Evolutionary conservation across 1,140 invertebrate species (phyloP), one percentile per base, ranked within the genome.

Genomic region (Dendroctonus ponderosae): DNA sequence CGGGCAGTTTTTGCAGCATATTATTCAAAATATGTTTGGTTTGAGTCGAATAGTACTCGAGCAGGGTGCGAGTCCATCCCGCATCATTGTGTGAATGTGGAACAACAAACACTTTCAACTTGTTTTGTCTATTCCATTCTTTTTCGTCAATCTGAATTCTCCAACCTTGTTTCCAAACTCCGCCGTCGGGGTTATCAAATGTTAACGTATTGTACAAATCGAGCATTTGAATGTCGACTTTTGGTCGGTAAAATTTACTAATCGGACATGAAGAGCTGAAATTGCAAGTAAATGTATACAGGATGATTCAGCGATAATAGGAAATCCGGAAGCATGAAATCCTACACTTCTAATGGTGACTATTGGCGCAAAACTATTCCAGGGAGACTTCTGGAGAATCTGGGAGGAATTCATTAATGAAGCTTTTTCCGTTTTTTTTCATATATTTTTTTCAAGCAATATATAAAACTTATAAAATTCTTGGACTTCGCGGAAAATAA

Each of bases 11-110:
- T 0, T 84, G 82, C 9, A 97, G 82, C 85, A 98, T 93, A 78
- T 93, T 94, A 71, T 93, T 89, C 52, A 99, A 84, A 77, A 99
- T 98, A 64, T 89, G 86, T 70, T 87, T 88, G 0, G 95, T 97
- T 79, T 97, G 91, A 49, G 87, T 84, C 39, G 85, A 80, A 78
- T 93, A 98, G 79, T 99, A 99, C 54, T 92, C 89, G 70, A 97
- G 95, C 79, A 97, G 94, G 0, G 96, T 99, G 77, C 93, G 94
- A 11, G 97, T 84, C 97, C 97, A 99, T 44, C 97, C 93, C 62
- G 97, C 96, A 86, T 99, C 97, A 79, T 97, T 97, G 76, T 99
- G 97, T 0, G 96, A 98, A 82, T 99, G 96, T 4, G 96, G 96
- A 7, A 99, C 87, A 9, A 99, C 91, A 78, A 97, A 94, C 26